A percentile compares a stretch with the other conserved stretches of the same genome.
phyloP scores from a whole-genome alignment of 1,140 invertebrate species.

The Bombus cullumanus region DNA sequence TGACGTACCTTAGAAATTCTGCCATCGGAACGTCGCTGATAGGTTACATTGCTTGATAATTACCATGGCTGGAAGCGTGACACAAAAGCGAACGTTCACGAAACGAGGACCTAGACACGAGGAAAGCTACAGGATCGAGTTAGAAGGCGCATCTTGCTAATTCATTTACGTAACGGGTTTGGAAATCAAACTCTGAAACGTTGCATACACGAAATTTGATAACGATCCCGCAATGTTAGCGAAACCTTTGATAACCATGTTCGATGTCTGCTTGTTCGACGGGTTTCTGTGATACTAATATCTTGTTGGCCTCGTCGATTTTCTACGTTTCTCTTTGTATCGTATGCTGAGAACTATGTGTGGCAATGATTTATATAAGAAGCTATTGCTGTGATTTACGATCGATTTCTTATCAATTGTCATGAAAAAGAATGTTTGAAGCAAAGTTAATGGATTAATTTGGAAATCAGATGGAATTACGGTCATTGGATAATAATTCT shows the following conservation, averaged over 20 bases:
- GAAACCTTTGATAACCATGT: not conserved
- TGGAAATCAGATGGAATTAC: too few species aligned
- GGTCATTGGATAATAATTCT: too few species aligned
- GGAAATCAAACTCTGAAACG: conserved; percentile 5
- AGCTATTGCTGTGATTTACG: too few species aligned
- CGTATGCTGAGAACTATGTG: not conserved
- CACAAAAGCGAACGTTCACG: conserved; percentile 27
- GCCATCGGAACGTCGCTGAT: conserved; percentile 19
- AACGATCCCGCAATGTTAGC: not conserved
- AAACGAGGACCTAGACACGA: conserved; percentile 10
- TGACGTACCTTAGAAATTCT: conserved; percentile 19
- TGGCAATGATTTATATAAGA: too few species aligned
- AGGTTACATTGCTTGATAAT: conserved; percentile 48
- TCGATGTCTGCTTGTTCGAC: not conserved
- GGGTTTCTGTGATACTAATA: too few species aligned
- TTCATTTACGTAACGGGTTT: conserved; percentile 23
- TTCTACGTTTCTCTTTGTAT: not conserved
- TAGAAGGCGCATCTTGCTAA: not conserved
- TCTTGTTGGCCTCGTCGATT: not conserved
- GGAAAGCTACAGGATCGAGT: not conserved
- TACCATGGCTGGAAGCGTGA: conserved; percentile 22
- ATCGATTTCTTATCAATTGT: not conserved
- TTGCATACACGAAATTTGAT: conserved; percentile 2
- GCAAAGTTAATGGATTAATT: too few species aligned
- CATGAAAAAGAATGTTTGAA: too few species aligned